Evolutionary conservation across 2,113 vertebrate genomes (phyloP), one percentile per base, ranked within the genome.

Genomic region (Benitochromis conjunctus): DNA sequence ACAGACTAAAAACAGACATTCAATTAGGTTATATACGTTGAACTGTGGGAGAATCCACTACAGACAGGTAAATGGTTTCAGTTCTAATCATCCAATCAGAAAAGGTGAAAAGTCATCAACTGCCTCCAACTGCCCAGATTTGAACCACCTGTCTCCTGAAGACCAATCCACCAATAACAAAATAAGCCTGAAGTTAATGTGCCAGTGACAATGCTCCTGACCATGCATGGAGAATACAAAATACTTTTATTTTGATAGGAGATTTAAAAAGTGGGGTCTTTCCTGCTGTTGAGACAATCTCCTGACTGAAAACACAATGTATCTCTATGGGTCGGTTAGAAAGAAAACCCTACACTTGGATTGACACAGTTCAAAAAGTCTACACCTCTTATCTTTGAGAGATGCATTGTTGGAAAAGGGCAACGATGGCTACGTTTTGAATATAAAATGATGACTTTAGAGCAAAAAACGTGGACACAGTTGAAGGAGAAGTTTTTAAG

Each of bases 21-120:
- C 12, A 14, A 29, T 29, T 29, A 29, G 7, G 24, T 57, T 57
- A 1, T 12, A 16, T 29, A 7, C 26, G 24, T 1, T 57, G 2
- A 57, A 57, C 26, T 57, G 56, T 8, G 55, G 7, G 55, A 57
- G 55, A 24, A 29, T 1, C 7, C 12, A 29, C 24, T 57, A 5
- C 24, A 57, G 55, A 29, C 55, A 57, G 26, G 55, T 57, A 26
- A 26, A 29, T 57, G 24, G 29, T 0, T 21, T 2, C 21, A 6
- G 54, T 55, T 5, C 54, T 55, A n/a, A 55, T 24, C 54, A 57
- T 57, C 24, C 55, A 57, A 0, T 14, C 24, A 57, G 55, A 57
- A 57, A 57, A 26, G 0, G 0, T 0, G 24, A 57, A 29, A 29
- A 29, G 29, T 29, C 29, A 29, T 5, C 29, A 29, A 29, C 29